Evolutionary conservation across 1,140 invertebrate species (phyloP), one percentile per base, ranked within the genome.

Genomic region (Diabrotica virgifera): DNA sequence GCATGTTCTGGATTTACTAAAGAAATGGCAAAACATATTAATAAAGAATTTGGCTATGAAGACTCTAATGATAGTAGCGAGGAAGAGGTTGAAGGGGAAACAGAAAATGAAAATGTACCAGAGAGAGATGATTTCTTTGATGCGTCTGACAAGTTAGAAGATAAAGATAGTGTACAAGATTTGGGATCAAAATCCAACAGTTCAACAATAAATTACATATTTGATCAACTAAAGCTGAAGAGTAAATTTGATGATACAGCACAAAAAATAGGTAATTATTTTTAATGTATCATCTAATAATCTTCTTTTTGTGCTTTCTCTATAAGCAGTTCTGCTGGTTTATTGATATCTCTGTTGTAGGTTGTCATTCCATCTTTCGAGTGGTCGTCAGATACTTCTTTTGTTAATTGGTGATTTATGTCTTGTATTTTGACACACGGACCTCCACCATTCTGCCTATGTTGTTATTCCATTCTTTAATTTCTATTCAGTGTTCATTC

Each of bases 1-100:
- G 87, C 87, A 64, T 96, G 95, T 62, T 97, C 95, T 77, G 86
- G 95, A 52, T 91, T 95, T 74, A 93, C 92, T 0, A 93, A 89
- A 80, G 85, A 91, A 74, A 89, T 97, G 82, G 89, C 92, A 40
- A 86, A 90, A 70, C 88, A 93, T 78, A 81, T 79, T 5, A 74
- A 79, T 70, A 68, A 80, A 58, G 82, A 84, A 74, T 78, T 83
- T 62, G 83, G 82, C 35, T 72, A 82, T 38, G 82, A 81, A 55
- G 77, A 80, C n/a, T 73, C 76, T 36, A 76, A 76, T 24, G 72
- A 80, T 36, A 74, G 78, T 71, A 72, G 79, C 24, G 54, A 67
- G 74, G 54, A 74, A 74, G 24, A 59, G 66, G 58, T 67, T 54
- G 24, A 24, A 24, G 24, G 4, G 24, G 4, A 24, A 4, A 24